phyloP scores from a whole-genome alignment of 2,113 vertebrate genomes.

The Cottus gobio region DNA sequence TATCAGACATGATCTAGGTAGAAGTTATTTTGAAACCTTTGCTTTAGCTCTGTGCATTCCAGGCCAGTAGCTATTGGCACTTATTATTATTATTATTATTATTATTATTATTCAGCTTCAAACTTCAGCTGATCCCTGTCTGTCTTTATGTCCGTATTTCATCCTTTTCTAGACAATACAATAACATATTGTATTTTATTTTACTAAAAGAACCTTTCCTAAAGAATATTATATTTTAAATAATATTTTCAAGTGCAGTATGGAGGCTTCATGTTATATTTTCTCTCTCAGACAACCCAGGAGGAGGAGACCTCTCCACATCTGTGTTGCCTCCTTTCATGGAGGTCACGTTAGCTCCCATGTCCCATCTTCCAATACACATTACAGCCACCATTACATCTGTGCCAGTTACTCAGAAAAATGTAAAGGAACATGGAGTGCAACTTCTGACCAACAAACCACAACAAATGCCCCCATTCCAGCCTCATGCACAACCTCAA shows the following conservation, averaged over 20 bases:
- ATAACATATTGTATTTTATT: slow-evolving; percentile 12
- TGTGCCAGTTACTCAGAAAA: slow-evolving; percentile 23
- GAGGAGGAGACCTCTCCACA: slow-evolving; percentile 63
- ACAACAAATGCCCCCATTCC: slow-evolving; percentile 12
- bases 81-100: too few species aligned
- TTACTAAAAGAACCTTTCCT: slow-evolving; percentile 21
- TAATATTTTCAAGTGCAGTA: slow-evolving; percentile 26
- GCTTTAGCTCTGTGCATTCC: slow-evolving; percentile 29
- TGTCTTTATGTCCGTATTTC: slow-evolving; percentile 23
- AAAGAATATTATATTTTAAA: slow-evolving; percentile 2
- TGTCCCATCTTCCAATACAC: slow-evolving; percentile 11
- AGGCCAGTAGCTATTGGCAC: slow-evolving; percentile 33
- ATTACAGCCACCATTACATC: slow-evolving; percentile 33
- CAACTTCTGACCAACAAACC: slow-evolving; percentile 11
- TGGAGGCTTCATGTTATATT: slow-evolving; percentile 61
- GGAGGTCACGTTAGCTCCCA: slow-evolving; percentile 41
- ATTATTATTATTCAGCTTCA: too few species aligned
- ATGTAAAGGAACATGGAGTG: slow-evolving; percentile 41
- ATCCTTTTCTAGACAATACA: slow-evolving; percentile 32
- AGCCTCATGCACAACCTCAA: slow-evolving; percentile 11
- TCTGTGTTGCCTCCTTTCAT: slow-evolving; percentile 55
- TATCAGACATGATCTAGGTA: slow-evolving; percentile 40
- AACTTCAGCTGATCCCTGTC: slow-evolving; percentile 28
- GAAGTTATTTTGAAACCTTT: slow-evolving; percentile 36
- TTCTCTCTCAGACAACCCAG: slow-evolving; percentile 69